These are phyloP conservation scores for Aeoliscus strigatus DNA, from an alignment of 2,797 vertebrate species.

Conservation along the genomic window DNA sequence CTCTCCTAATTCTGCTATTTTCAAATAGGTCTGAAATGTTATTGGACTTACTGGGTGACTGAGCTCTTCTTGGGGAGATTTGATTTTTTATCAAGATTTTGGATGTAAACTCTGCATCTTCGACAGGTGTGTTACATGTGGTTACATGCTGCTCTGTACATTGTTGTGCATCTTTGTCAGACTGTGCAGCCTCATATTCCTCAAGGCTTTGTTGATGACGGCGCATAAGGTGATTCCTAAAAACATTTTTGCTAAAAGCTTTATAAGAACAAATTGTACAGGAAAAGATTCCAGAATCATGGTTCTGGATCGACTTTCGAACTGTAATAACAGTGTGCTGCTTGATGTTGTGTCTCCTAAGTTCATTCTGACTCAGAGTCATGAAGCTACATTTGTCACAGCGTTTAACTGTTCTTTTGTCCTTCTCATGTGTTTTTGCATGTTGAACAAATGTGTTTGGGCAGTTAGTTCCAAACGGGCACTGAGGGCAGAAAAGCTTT, in stretches of 20 bases:
- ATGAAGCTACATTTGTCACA: conserved; percentile 95
- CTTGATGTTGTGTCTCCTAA: conserved; percentile 85
- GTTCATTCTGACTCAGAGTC: conserved; percentile 83
- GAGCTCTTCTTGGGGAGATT: conserved; percentile 47
- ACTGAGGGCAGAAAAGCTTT: conserved; percentile 91
- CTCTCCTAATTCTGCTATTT: conserved; percentile 83
- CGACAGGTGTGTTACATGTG: conserved; percentile 42
- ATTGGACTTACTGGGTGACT: conserved; percentile 69
- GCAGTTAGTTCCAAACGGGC: conserved; percentile 92
- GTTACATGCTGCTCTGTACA: conserved; percentile 36
- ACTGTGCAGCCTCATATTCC: conserved; percentile 45
- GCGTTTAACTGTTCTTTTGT: conserved; percentile 89
- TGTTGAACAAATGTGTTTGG: conserved; percentile 95
- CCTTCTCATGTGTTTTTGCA: conserved; percentile 95
- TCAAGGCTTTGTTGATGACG: conserved; percentile 76
- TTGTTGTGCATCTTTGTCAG: conserved; percentile 38
- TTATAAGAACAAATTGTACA: conserved; percentile 89
- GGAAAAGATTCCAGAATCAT: conserved; percentile 68
- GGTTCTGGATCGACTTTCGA: conserved; percentile 67
- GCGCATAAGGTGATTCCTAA: conserved; percentile 86
- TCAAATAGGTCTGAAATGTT: conserved; percentile 84
- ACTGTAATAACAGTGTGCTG: conserved; percentile 80
- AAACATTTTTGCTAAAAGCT: conserved; percentile 82
- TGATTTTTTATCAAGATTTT: conserved; percentile 66
- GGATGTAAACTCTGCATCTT: conserved; percentile 61